phyloP scores from a whole-genome alignment of 2,888 invertebrate species.

The Eupeodes luniger region DNA sequence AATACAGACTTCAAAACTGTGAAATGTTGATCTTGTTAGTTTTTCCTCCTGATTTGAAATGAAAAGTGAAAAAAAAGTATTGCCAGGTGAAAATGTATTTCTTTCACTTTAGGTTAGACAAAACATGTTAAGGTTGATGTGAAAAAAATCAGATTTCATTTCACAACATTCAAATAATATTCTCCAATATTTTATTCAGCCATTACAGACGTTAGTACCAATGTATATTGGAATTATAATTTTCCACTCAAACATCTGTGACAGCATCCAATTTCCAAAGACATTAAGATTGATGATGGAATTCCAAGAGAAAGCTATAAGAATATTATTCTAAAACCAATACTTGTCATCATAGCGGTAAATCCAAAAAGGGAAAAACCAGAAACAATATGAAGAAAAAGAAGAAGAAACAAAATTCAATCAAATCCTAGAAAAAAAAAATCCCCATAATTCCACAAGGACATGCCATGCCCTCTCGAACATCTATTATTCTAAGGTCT shows the following conservation, averaged over 20 bases:
- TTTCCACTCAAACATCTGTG: conserved; percentile 13
- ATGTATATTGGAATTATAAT: neutral
- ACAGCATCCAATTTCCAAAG: conserved; percentile 11
- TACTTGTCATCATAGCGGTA: conserved; percentile 24
- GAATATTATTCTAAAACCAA: conserved; percentile 20
- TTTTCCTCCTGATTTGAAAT: too few species aligned
- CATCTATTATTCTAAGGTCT: conserved; percentile 62
- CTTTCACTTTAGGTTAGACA: too few species aligned
- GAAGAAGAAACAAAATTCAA: conserved; percentile 67
- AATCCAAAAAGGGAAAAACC: conserved; percentile 5
- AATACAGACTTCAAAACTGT: too few species aligned
- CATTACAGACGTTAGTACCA: too few species aligned
- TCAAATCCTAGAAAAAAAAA: conserved; percentile 50
- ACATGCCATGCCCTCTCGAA: conserved; percentile 59
- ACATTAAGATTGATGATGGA: conserved; percentile 28
- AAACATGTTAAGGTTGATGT: too few species aligned
- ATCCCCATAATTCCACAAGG: conserved; percentile 68
- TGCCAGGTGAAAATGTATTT: too few species aligned
- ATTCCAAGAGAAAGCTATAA: neutral
- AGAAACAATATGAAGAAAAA: neutral
- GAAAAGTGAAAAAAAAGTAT: too few species aligned
- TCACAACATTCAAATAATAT: neutral
- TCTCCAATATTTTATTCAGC: neutral
- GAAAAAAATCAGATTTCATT: neutral
- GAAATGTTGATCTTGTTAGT: too few species aligned